Evolutionary conservation across 2,888 invertebrate genomes (phyloP).

Genomic region (Scaptomyza cyrtandrae): DNA sequence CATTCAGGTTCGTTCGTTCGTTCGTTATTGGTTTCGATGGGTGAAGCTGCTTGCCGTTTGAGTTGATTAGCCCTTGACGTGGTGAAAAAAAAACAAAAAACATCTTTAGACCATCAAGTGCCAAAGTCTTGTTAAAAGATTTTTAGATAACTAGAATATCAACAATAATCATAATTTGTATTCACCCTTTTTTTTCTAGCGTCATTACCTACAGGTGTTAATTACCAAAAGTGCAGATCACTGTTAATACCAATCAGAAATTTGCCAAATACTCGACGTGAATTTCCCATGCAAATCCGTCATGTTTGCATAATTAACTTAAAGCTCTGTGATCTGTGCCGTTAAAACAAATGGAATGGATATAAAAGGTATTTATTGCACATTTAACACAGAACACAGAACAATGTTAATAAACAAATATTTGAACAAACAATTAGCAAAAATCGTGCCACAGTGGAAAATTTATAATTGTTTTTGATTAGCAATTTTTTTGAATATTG

Average conservation of each 20-base stretch:
- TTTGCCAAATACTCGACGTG: slow-evolving; percentile 28
- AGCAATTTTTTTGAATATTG: too few species aligned
- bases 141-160: too few species aligned
- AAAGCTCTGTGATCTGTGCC: slow-evolving; percentile 46
- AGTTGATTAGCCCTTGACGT: slow-evolving; percentile 52
- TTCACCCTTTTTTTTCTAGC: not conserved
- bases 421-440: slow-evolving; percentile 48
- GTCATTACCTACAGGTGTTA: slow-evolving; percentile 33
- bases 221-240: slow-evolving; percentile 33
- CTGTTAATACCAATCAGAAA: slow-evolving; percentile 8
- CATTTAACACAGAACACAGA: slow-evolving; percentile 20
- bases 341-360: slow-evolving; percentile 18
- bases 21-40: slow-evolving; percentile 37
- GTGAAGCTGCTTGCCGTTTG: slow-evolving; percentile 1
- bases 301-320: too few species aligned
- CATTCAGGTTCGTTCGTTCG: slow-evolving; percentile 30
- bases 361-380: slow-evolving; percentile 26
- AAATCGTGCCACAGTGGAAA: slow-evolving; percentile 15
- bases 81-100: not conserved
- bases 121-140: not conserved
- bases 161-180: too few species aligned
- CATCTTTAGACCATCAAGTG: slow-evolving; percentile 9
- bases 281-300: slow-evolving; percentile 66
- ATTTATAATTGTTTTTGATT: too few species aligned
- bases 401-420: slow-evolving; percentile 40